These are phyloP conservation scores for Salvelinus sp. DNA, from an alignment of 2,113 vertebrate species.

Conservation along the genomic window DNA sequence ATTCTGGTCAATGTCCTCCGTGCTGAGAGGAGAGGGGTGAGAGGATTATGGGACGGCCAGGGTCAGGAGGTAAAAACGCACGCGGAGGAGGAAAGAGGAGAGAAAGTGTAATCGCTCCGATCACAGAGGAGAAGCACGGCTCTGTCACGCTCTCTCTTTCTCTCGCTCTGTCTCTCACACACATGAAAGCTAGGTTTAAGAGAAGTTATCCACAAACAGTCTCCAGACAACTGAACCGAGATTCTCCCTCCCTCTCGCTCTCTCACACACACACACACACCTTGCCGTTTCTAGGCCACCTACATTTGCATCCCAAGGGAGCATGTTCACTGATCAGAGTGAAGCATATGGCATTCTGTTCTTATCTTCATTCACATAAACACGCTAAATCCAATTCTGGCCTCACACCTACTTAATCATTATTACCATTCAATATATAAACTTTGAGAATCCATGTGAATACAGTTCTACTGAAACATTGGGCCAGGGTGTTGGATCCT, in stretches of 20 bases:
- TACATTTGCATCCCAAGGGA: not conserved
- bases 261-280: constrained; percentile 11
- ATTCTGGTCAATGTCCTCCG: constrained; percentile 83
- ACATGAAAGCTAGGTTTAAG: not conserved
- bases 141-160: not conserved
- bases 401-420: too few relatives aligned
- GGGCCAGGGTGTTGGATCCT: not conserved
- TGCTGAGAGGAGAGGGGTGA: constrained; percentile 57
- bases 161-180: constrained; percentile 4
- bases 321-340: not conserved
- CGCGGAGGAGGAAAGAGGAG: not conserved
- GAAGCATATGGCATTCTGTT: not conserved
- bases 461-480: not conserved
- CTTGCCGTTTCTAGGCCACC: not conserved
- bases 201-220: not conserved
- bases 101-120: not conserved
- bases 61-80: not conserved
- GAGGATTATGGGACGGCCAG: not conserved
- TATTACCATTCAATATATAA: not conserved
- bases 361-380: not conserved
- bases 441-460: not conserved
- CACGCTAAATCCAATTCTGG: not conserved
- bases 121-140: not conserved
- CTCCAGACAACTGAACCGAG: not conserved
- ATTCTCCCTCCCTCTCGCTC: constrained; percentile 7